These are phyloP conservation scores for Dryobota labecula DNA, from an alignment of 2,888 invertebrate species.

Conservation along the genomic window DNA sequence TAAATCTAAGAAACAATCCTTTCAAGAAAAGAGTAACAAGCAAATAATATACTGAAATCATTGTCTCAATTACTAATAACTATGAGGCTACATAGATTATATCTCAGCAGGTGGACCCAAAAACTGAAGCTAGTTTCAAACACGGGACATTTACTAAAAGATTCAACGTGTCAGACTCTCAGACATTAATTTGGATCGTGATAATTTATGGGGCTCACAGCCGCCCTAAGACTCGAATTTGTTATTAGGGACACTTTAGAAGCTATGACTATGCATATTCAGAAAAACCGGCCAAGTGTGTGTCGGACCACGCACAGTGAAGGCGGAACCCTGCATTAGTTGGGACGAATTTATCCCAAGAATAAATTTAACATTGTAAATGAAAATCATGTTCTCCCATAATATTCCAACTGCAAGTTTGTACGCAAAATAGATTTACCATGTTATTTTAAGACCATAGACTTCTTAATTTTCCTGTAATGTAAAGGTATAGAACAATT, in stretches of 20 bases:
- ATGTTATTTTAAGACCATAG: no score
- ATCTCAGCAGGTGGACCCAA: background rate
- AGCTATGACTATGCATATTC: background rate
- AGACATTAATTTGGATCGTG: slow-evolving; percentile 49
- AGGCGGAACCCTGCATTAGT: no score
- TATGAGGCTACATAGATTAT: background rate
- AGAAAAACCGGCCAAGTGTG: no score
- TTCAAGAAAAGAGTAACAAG: background rate
- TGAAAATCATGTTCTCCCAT: no score
- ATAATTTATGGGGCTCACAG: slow-evolving; percentile 39
- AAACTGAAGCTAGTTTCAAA: slow-evolving; percentile 8
- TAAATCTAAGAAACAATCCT: background rate
- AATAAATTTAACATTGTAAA: no score
- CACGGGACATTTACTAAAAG: slow-evolving; percentile 33
- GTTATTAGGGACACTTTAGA: slow-evolving; percentile 11
- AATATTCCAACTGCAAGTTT: no score
- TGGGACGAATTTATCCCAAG: no score
- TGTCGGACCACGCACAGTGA: no score
- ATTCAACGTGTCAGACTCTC: slow-evolving; percentile 41
- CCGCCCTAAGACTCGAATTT: slow-evolving; percentile 27
- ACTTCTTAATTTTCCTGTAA: no score
- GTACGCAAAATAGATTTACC: no score
- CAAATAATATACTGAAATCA: background rate
- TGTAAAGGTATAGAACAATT: no score
- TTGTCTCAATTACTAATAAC: no score